phyloP scores from a whole-genome alignment of 2,888 invertebrate species.

The Drosophila colorata region DNA sequence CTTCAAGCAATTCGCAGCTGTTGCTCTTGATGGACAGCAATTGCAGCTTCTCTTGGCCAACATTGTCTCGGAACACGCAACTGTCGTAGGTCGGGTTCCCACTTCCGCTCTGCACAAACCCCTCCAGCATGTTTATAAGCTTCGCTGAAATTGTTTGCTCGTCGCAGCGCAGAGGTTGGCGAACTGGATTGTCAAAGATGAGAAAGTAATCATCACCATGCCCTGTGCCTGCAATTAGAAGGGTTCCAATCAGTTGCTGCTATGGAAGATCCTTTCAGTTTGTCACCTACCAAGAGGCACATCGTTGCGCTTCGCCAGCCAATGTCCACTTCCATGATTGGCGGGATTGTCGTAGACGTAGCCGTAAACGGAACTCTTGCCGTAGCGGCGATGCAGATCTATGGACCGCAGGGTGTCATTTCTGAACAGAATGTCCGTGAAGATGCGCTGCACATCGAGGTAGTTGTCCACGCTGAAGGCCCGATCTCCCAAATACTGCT shows the following conservation, averaged over 20 bases:
- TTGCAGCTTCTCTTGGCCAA: slow-evolving; percentile 40
- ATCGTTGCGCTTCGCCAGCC: slow-evolving; percentile 84
- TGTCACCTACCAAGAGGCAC: slow-evolving; percentile 86
- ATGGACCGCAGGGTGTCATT: slow-evolving; percentile 88
- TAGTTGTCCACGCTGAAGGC: slow-evolving; percentile 85
- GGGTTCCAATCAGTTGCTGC: too few species aligned
- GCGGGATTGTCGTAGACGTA: slow-evolving; percentile 86
- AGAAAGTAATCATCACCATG: slow-evolving; percentile 77
- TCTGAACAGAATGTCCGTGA: slow-evolving; percentile 89
- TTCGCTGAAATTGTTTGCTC: slow-evolving; percentile 61
- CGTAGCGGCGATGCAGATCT: slow-evolving; percentile 78
- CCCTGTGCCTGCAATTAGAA: slow-evolving; percentile 56
- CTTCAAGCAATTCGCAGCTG: slow-evolving; percentile 43
- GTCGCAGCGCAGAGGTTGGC: slow-evolving; percentile 29
- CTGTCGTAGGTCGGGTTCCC: slow-evolving; percentile 54
- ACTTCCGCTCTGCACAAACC: slow-evolving; percentile 49
- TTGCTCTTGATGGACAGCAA: slow-evolving; percentile 53
- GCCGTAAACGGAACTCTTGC: slow-evolving; percentile 35
- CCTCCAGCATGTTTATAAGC: slow-evolving; percentile 71
- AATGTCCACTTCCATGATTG: neutral
- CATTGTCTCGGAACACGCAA: slow-evolving; percentile 67
- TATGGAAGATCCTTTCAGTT: neutral
- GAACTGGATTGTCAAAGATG: slow-evolving; percentile 43
- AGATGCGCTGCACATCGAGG: slow-evolving; percentile 85
- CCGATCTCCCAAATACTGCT: slow-evolving; percentile 27